phyloP scores from a whole-genome alignment of 2,797 vertebrate species.

The Diplodus sargus region DNA sequence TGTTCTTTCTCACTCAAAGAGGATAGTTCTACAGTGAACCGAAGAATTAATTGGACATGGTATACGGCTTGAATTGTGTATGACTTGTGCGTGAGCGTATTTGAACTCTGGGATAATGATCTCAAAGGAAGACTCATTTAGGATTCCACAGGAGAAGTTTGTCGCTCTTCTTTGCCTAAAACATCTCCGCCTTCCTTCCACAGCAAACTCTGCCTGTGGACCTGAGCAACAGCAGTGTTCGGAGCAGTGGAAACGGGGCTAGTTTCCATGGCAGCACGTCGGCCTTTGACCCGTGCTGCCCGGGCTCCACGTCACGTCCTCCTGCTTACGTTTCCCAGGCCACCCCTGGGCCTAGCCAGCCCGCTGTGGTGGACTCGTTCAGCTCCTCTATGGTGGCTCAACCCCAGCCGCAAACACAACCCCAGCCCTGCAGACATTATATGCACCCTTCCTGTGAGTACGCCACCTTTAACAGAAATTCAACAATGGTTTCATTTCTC shows the following conservation, averaged over 20 bases:
- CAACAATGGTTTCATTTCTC: not conserved
- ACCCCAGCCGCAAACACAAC: slow-evolving; percentile 87
- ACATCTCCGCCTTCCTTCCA: slow-evolving; percentile 27
- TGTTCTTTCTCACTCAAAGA: not conserved
- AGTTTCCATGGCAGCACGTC: slow-evolving; percentile 94
- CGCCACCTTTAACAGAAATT: not conserved
- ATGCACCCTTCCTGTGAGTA: slow-evolving; percentile 86
- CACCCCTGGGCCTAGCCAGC: slow-evolving; percentile 90
- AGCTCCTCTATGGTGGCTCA: slow-evolving; percentile 90
- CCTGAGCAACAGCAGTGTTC: slow-evolving; percentile 93
- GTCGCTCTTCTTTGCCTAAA: slow-evolving; percentile 29
- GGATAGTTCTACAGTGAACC: not conserved
- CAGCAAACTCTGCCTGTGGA: slow-evolving; percentile 97
- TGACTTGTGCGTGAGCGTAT: not conserved
- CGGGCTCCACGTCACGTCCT: slow-evolving; percentile 92
- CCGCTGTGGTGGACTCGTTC: slow-evolving; percentile 90
- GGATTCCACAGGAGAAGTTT: slow-evolving; percentile 9
- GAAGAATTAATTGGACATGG: not conserved
- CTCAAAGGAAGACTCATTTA: slow-evolving; percentile 10
- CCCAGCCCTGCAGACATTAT: slow-evolving; percentile 95
- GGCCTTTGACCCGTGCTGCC: slow-evolving; percentile 98
- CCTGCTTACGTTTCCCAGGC: slow-evolving; percentile 91
- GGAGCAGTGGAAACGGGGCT: slow-evolving; percentile 87
- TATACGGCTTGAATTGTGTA: slow-evolving; percentile 5
- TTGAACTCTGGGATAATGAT: slow-evolving; percentile 1